Evolutionary conservation across 2,113 vertebrate genomes (phyloP).

Genomic region (Odocoileus hemionus): DNA sequence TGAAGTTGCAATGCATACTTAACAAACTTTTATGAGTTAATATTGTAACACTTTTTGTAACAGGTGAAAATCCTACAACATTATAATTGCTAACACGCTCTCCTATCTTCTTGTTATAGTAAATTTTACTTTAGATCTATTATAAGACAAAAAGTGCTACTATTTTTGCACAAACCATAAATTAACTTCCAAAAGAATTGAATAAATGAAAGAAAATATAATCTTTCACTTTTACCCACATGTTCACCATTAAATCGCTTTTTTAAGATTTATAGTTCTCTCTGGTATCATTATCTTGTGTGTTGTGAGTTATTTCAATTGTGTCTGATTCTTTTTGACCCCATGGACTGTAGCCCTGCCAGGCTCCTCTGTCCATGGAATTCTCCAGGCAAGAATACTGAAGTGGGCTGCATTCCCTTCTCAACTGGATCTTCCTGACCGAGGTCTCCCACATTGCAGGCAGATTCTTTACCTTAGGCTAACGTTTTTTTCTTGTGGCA

Average conservation of each 20-base stretch:
- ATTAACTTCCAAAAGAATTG: background rate
- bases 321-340: background rate
- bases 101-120: background rate
- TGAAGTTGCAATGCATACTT: background rate
- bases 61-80: background rate
- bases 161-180: background rate
- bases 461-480: background rate
- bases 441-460: background rate
- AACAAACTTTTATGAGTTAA: background rate
- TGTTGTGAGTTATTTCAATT: background rate
- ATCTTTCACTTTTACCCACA: background rate
- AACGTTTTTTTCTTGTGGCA: background rate
- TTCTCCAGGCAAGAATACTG: background rate
- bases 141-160: background rate
- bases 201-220: background rate
- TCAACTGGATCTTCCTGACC: background rate
- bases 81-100: background rate
- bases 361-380: background rate
- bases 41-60: background rate
- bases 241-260: background rate
- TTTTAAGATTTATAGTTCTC: background rate
- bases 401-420: background rate
- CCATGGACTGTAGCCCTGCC: background rate
- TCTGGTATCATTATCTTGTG: background rate
- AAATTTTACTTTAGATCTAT: background rate